Evolutionary conservation across 2,797 vertebrate genomes (phyloP), one percentile per base, ranked within the genome.

Genomic region (Dermochelys coriacea): DNA sequence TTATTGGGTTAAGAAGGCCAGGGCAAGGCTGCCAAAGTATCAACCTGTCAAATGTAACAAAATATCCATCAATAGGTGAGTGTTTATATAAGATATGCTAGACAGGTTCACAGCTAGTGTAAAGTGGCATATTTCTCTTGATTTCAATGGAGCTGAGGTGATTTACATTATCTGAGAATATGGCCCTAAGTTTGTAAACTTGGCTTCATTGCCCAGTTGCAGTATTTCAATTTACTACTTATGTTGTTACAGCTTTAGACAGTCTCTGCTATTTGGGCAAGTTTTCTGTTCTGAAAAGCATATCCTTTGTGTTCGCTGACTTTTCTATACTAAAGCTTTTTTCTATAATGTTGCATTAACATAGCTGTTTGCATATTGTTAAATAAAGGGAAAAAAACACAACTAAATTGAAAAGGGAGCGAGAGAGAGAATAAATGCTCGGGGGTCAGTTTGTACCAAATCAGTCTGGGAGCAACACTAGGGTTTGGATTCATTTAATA

Each of bases 11-110:
- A 41, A 90, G 81, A 93, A 41, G n/a, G 64, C 61, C 34, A 19
- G 18, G 6, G 8, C 51, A 79, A 75, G 78, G 55, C 80, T 93
- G 25, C 71, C 59, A 31, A 85, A 90, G 68, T 27, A 49, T 21
- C 12, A 3, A 34, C n/a, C 57, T 87, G 5, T 59, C 2, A 87
- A 82, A 23, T 51, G 1, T 80, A 61, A 89, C 29, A 61, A 41
- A 55, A 34, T 16, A 2, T 16, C 57, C 84, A 2, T 47, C 78
- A 59, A 0, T 90, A 12, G 64, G 64, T 23, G 11, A 87, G 94
- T 94, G 80, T 77, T 95, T 91, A 45, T 50, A 9, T 52, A 55
- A 81, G 75, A 12, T 34, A n/a, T 54, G 11, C 19, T 16, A 49
- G 16, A 50, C 0, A 21, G 52, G 8, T 84, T 68, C 29, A 9